phyloP scores from a whole-genome alignment of 1,140 invertebrate genomes.

The Zaprionus nigranus region DNA sequence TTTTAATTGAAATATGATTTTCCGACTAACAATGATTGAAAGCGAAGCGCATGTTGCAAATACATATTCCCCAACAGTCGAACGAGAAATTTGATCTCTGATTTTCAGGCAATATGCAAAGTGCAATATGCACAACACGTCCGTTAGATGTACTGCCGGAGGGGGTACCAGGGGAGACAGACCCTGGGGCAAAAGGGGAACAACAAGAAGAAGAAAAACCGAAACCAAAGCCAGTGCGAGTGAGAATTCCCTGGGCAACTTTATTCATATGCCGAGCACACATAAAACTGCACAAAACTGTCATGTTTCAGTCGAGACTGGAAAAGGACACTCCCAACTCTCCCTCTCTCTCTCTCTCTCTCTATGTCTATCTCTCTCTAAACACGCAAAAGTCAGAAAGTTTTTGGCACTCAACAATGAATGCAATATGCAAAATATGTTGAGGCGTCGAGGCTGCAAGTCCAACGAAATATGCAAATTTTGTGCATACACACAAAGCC shows the following conservation, averaged over 20 bases:
- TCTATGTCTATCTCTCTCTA: neutral
- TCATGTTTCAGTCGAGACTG: conserved; percentile 46
- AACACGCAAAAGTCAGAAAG: conserved; percentile 60
- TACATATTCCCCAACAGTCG: conserved; percentile 8
- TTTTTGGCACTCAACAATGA: conserved; percentile 57
- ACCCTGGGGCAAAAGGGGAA: neutral
- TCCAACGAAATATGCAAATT: conserved; percentile 48
- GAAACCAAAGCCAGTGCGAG: conserved; percentile 8
- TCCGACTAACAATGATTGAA: conserved; percentile 50
- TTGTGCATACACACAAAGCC: conserved; percentile 4
- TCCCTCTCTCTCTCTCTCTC: neutral
- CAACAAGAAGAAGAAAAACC: neutral
- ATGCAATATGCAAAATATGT: conserved; percentile 55
- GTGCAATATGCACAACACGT: conserved; percentile 68
- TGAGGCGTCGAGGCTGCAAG: conserved; percentile 37
- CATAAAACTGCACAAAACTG: conserved; percentile 68
- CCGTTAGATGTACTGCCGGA: no score
- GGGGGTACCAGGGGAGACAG: neutral
- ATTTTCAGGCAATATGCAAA: conserved; percentile 61
- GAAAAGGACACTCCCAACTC: neutral
- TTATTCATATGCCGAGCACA: conserved; percentile 67
- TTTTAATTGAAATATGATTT: conserved; percentile 80
- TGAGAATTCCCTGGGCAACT: conserved; percentile 14
- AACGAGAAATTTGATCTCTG: conserved; percentile 54
- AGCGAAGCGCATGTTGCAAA: conserved; percentile 24